Conservation (phyloP, 2,113 vertebrate species). For the Noturus placidus region DNA sequence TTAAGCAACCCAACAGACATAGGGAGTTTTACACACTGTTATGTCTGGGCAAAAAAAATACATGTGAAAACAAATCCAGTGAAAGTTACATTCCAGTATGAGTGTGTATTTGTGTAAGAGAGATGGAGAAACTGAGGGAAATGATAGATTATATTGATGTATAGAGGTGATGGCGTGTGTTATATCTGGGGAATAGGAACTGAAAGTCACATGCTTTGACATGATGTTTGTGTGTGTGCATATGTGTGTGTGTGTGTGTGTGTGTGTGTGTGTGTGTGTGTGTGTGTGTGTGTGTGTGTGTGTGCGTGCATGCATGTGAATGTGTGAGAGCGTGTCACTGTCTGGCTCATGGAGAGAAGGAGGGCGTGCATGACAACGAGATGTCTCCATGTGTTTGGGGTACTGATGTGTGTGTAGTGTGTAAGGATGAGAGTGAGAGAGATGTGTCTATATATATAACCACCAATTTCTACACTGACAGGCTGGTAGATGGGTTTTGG, state of each 20-base stretch:
- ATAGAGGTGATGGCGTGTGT: background rate
- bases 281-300: background rate
- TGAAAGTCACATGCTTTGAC: constrained; percentile 22
- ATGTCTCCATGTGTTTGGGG: constrained; percentile 4
- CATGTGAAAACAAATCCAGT: constrained; percentile 1
- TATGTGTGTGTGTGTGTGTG: background rate
- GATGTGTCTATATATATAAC: constrained; percentile 24
- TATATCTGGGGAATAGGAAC: background rate
- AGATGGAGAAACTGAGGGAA: background rate
- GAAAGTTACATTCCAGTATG: constrained; percentile 55
- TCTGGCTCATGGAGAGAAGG: constrained; percentile 20
- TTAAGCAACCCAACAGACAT: background rate
- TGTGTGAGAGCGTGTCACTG: background rate
- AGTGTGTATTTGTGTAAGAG: background rate
- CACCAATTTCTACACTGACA: constrained; percentile 37
- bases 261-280: background rate
- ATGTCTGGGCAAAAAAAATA: constrained; percentile 32
- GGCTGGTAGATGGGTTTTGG: constrained; percentile 36
- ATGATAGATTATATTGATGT: background rate
- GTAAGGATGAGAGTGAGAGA: background rate
- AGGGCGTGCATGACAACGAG: constrained; percentile 29
- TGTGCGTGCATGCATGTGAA: background rate
- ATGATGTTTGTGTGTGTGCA: background rate
- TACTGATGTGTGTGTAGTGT: constrained; percentile 34
- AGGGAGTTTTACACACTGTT: constrained; percentile 54